These are phyloP conservation scores for Poeciliopsis turrubarensis DNA, from an alignment of 2,113 vertebrate species.

Conservation along the genomic window DNA sequence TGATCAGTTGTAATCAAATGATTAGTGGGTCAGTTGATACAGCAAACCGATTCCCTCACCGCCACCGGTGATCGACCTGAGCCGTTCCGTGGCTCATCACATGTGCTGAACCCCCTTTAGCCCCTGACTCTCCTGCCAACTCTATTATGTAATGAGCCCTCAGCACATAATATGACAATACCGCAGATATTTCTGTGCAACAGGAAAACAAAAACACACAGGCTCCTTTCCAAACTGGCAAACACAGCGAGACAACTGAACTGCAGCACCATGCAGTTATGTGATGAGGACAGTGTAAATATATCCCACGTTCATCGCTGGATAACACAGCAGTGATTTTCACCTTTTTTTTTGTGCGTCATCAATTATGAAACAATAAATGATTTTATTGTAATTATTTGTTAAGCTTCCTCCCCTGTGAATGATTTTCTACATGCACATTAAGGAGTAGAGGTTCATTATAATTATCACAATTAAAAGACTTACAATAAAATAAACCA, in stretches of 20 bases:
- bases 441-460: too few species aligned
- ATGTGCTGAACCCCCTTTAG: slow-evolving; percentile 25
- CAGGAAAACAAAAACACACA: slow-evolving; percentile 19
- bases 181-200: slow-evolving; percentile 32
- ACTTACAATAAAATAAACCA: too few species aligned
- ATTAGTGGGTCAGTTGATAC: neutral
- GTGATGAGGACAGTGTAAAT: slow-evolving; percentile 36
- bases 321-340: neutral
- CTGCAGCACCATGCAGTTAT: slow-evolving; percentile 4
- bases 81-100: slow-evolving; percentile 36
- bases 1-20: slow-evolving; percentile 11
- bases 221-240: slow-evolving; percentile 4
- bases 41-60: neutral
- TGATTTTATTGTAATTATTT: neutral
- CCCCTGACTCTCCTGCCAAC: slow-evolving; percentile 11
- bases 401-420: too few species aligned
- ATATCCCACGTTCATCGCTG: slow-evolving; percentile 15
- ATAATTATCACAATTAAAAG: too few species aligned
- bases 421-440: too few species aligned
- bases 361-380: neutral
- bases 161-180: slow-evolving; percentile 61
- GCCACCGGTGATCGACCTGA: slow-evolving; percentile 17
- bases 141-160: slow-evolving; percentile 63
- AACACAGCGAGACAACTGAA: slow-evolving; percentile 15
- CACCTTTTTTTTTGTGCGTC: neutral